These are phyloP conservation scores for Cliona cf. orientalis DNA, from an alignment of 37 sponge, comb jelly and placozoan species.

Conservation along the genomic window DNA sequence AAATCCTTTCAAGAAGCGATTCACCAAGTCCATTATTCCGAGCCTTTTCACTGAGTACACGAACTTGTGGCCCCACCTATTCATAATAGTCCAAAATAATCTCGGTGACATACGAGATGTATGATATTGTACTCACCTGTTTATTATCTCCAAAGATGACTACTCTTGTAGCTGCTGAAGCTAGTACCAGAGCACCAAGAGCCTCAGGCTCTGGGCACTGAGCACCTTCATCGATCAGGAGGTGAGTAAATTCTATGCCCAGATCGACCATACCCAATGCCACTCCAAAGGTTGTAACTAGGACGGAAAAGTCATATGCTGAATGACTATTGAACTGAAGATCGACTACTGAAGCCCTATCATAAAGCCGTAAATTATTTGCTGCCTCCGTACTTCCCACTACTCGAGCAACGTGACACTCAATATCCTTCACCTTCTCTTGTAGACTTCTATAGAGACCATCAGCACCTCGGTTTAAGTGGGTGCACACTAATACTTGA, in stretches of 20 bases:
- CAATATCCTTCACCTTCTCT: not conserved
- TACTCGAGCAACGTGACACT: not conserved
- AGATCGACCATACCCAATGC: not conserved
- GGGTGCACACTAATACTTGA: slow-evolving; percentile 43
- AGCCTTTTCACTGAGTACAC: slow-evolving; percentile 42
- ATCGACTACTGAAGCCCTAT: not conserved
- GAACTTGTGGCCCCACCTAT: slow-evolving; percentile 61
- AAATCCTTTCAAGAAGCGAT: slow-evolving; percentile 51
- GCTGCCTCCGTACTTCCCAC: not conserved
- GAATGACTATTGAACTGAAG: not conserved
- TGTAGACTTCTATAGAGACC: slow-evolving; percentile 1
- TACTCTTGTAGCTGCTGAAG: slow-evolving; percentile 37
- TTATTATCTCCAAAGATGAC: slow-evolving; percentile 67
- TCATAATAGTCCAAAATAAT: too few relatives aligned
- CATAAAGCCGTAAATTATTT: not conserved
- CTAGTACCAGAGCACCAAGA: slow-evolving; percentile 36
- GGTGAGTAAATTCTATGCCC: slow-evolving; percentile 51
- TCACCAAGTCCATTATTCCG: slow-evolving; percentile 43
- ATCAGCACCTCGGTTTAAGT: slow-evolving; percentile 32
- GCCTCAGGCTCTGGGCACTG: slow-evolving; percentile 66
- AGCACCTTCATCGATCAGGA: slow-evolving; percentile 76
- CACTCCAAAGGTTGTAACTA: slow-evolving; percentile 55
- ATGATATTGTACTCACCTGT: too few relatives aligned
- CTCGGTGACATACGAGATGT: too few relatives aligned
- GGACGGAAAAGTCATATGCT: not conserved